These are phyloP conservation scores for Acrobasis suavella DNA, from an alignment of 2,888 invertebrate species.

Conservation along the genomic window DNA sequence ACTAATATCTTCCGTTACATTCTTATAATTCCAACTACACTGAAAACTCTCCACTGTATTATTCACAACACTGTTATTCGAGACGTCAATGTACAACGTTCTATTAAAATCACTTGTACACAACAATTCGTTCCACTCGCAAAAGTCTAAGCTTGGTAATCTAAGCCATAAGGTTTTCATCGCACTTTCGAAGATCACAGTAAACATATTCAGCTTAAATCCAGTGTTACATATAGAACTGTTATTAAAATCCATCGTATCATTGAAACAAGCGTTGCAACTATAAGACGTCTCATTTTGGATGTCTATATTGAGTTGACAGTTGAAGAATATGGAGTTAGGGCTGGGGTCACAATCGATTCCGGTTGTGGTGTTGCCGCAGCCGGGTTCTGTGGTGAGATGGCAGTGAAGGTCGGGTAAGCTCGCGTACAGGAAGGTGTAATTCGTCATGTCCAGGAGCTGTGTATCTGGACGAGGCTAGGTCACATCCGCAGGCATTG, in stretches of 20 bases:
- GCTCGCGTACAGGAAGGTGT: slow-evolving; percentile 53
- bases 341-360: slow-evolving; percentile 53
- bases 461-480: slow-evolving; percentile 52
- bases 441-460: slow-evolving; percentile 63
- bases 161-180: slow-evolving; percentile 68
- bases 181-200: slow-evolving; percentile 67
- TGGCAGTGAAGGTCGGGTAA: slow-evolving; percentile 65
- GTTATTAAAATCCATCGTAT: slow-evolving; percentile 57
- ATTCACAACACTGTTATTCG: slow-evolving; percentile 44
- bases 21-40: slow-evolving; percentile 64
- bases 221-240: slow-evolving; percentile 62
- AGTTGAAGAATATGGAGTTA: slow-evolving; percentile 49
- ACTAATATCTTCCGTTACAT: slow-evolving; percentile 44
- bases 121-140: slow-evolving; percentile 59
- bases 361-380: slow-evolving; percentile 52
- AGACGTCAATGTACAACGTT: slow-evolving; percentile 62
- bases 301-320: slow-evolving; percentile 64
- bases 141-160: slow-evolving; percentile 57
- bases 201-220: slow-evolving; percentile 69
- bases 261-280: slow-evolving; percentile 60
- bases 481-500: slow-evolving; percentile 56
- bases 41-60: slow-evolving; percentile 56
- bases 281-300: slow-evolving; percentile 76
- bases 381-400: slow-evolving; percentile 51
- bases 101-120: slow-evolving; percentile 61